Conservation (phyloP, 2,113 vertebrate species). For the Aythya baeri region DNA sequence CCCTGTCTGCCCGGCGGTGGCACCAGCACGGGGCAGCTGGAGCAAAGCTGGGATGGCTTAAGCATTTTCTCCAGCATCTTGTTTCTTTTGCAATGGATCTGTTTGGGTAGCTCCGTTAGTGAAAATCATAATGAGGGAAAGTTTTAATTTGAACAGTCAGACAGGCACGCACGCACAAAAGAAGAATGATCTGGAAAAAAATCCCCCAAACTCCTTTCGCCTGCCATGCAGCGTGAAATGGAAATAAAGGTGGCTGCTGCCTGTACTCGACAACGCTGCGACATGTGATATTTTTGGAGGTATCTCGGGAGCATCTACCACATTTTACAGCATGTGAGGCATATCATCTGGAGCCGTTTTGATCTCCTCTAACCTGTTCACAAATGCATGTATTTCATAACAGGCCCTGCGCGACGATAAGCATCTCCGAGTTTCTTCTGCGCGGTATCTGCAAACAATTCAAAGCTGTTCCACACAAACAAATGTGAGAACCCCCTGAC, state of each 20-base stretch:
- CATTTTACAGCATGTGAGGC: conserved; percentile 55
- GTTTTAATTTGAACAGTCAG: not conserved
- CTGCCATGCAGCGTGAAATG: conserved; percentile 11
- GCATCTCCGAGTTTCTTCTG: conserved; percentile 71
- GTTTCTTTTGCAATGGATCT: not conserved
- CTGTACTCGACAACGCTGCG: not conserved
- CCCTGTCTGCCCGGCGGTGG: accelerated
- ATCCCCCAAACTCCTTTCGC: conserved; percentile 18
- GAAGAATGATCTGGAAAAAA: conserved; percentile 46
- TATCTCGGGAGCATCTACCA: conserved; percentile 54
- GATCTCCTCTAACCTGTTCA: conserved; percentile 58
- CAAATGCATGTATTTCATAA: conserved; percentile 65
- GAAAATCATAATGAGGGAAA: not conserved
- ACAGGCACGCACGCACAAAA: not conserved
- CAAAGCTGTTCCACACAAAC: conserved; percentile 75
- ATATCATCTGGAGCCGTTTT: conserved; percentile 62
- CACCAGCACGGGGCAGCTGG: not conserved
- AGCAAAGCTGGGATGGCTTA: not conserved
- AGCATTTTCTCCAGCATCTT: not conserved
- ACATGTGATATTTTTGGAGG: conserved; percentile 24
- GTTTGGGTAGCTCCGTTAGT: not conserved
- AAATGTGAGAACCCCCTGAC: conserved; percentile 83
- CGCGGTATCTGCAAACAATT: conserved; percentile 74
- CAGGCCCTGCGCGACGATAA: conserved; percentile 69
- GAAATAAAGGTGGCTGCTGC: conserved; percentile 56